Percentiles rank a stretch among this genome's conserved stretches.
Evolutionary conservation across 2,888 invertebrate genomes (phyloP).

Genomic region (Ectemnius continuus): DNA sequence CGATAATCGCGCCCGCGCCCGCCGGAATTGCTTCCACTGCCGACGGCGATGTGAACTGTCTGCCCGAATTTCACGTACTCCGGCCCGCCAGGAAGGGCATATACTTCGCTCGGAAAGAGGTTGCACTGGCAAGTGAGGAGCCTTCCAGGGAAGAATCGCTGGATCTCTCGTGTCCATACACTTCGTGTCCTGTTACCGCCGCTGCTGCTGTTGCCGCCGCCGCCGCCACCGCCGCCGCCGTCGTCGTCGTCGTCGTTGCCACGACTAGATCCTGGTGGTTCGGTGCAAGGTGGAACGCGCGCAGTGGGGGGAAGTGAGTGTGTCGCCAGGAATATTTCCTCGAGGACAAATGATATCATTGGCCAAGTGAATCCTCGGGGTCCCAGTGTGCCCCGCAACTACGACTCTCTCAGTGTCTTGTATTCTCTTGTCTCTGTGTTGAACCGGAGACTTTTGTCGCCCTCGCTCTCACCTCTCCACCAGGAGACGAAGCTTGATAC

Average conservation of each 20-base stretch:
- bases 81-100: constrained; percentile 9
- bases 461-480: no score
- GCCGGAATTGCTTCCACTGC: constrained; percentile 20
- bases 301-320: constrained; percentile 40
- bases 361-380: constrained; percentile 36
- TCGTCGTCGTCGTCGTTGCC: constrained; percentile 6
- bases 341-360: constrained; percentile 54
- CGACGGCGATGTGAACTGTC: constrained; percentile 29
- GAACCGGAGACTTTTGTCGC: neutral
- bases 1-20: neutral
- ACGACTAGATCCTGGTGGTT: constrained; percentile 19
- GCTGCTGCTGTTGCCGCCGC: neutral
- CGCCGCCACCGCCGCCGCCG: neutral
- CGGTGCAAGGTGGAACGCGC: constrained; percentile 20
- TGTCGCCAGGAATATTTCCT: constrained; percentile 29
- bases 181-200: no score
- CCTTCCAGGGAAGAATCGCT: no score
- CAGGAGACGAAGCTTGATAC: no score
- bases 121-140: no score
- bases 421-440: constrained; percentile 6
- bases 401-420: neutral
- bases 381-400: neutral
- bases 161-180: no score
- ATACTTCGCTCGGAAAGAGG: constrained; percentile 13
- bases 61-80: no score